phyloP scores from a whole-genome alignment of 2,797 vertebrate species.

The Zalophus californianus region DNA sequence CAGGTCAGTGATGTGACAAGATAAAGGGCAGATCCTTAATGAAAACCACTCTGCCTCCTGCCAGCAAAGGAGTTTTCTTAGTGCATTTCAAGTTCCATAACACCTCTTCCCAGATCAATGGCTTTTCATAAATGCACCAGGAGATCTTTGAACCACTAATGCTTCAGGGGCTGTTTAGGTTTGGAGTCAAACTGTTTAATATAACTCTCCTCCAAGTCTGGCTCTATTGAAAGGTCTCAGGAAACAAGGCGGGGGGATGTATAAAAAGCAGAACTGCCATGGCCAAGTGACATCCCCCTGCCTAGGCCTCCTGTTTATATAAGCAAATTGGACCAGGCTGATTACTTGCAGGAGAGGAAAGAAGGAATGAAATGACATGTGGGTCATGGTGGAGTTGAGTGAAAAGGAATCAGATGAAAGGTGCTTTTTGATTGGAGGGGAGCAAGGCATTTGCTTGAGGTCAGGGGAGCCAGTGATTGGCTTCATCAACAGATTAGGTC shows the following conservation, averaged over 20 bases:
- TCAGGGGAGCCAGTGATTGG: neutral
- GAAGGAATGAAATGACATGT: conserved; percentile 26
- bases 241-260: conserved; percentile 72
- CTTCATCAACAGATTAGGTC: conserved; percentile 49
- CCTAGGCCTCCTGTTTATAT: conserved; percentile 79
- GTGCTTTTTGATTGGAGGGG: conserved; percentile 56
- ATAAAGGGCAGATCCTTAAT: conserved; percentile 81
- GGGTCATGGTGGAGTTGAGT: conserved; percentile 20
- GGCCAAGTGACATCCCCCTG: conserved; percentile 55
- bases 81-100: conserved; percentile 76
- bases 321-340: conserved; percentile 81
- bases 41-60: conserved; percentile 81
- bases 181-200: conserved; percentile 85
- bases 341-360: conserved; percentile 64
- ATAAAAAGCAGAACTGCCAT: conserved; percentile 72
- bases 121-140: conserved; percentile 82
- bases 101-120: conserved; percentile 81
- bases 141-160: conserved; percentile 83
- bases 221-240: conserved; percentile 76
- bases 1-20: conserved; percentile 76
- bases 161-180: conserved; percentile 83
- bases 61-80: conserved; percentile 79
- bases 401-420: conserved; percentile 68
- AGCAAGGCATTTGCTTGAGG: conserved; percentile 24
- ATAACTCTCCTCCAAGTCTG: conserved; percentile 80